These are phyloP conservation scores for Calvadosia cruxmelitensis DNA, from an alignment of 30 jellyfish, hydroid and myxozoan genomes.

Conservation along the genomic window DNA sequence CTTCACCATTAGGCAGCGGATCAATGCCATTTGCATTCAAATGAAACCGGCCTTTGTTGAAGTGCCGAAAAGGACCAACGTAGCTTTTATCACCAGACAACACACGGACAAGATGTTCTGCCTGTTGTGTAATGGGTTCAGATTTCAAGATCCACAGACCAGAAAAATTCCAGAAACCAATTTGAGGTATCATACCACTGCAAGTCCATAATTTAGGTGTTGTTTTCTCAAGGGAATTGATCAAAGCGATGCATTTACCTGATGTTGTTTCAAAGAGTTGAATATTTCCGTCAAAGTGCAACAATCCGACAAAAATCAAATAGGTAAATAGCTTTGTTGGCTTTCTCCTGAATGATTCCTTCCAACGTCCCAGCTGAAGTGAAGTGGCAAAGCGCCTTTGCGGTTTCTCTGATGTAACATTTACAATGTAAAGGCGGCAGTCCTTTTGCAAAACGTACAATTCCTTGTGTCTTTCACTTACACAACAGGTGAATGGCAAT, in stretches of 20 bases:
- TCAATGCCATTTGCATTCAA: constrained; percentile 22
- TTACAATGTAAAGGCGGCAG: constrained; percentile 26
- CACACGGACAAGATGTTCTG: constrained; percentile 22
- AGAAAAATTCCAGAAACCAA: constrained; percentile 78
- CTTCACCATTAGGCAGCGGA: constrained; percentile 7
- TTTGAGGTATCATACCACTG: constrained; percentile 58
- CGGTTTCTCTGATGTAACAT: constrained; percentile 13
- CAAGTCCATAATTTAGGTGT: constrained; percentile 56
- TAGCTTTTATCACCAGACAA: neutral
- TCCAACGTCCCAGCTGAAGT: constrained; percentile 21
- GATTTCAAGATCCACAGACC: constrained; percentile 60
- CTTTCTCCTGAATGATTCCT: constrained; percentile 37
- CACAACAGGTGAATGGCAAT: constrained; percentile 30
- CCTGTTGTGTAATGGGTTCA: constrained; percentile 63
- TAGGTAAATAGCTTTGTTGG: constrained; percentile 27
- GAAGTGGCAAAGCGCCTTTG: constrained; percentile 25
- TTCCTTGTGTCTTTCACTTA: constrained; percentile 65
- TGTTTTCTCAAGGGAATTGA: constrained; percentile 28
- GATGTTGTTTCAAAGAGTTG: constrained; percentile 44
- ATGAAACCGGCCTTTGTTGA: constrained; percentile 30
- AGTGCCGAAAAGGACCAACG: constrained; percentile 11
- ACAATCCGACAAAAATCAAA: constrained; percentile 39
- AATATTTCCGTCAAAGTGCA: constrained; percentile 38
- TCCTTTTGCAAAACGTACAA: constrained; percentile 60
- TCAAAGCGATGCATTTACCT: constrained; percentile 68